Evolutionary conservation across 2,888 invertebrate species (phyloP).

Genomic region (Nipponacmea schrenckii): DNA sequence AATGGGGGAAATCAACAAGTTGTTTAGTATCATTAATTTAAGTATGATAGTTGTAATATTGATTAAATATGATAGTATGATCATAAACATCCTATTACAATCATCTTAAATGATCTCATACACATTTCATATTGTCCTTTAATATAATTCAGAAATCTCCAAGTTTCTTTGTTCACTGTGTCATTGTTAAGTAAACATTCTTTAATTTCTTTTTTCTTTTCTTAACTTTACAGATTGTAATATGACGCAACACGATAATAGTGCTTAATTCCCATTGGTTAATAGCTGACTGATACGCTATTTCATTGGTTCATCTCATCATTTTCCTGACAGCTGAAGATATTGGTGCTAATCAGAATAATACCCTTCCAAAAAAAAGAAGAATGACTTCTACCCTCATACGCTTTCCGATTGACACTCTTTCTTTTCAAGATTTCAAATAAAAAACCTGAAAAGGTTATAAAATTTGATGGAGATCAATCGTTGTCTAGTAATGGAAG

Average conservation of each 20-base stretch:
- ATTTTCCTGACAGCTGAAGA: conserved; percentile 1
- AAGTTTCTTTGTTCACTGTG: not conserved
- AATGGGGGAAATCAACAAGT: too few species aligned
- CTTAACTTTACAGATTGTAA: conserved; percentile 6
- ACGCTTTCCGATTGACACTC: not conserved
- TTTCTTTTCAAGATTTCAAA: too few species aligned
- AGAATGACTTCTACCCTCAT: conserved; percentile 3
- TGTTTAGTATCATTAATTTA: too few species aligned
- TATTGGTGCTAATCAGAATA: conserved; percentile 4
- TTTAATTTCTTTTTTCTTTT: conserved; percentile 7
- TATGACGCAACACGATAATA: not conserved
- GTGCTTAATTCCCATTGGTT: not conserved
- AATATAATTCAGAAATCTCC: too few species aligned
- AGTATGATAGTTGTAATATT: too few species aligned
- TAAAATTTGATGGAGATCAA: too few species aligned
- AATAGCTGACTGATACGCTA: not conserved
- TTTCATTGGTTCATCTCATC: not conserved
- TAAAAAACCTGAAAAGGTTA: too few species aligned
- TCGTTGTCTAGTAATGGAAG: too few species aligned
- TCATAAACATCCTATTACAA: too few species aligned
- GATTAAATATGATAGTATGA: too few species aligned
- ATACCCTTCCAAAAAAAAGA: not conserved
- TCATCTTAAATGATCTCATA: too few species aligned
- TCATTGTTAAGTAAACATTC: conserved; percentile 9
- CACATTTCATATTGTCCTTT: too few species aligned